Evolutionary conservation across 30 jellyfish, hydroid and myxozoan species (phyloP).

Genomic region (Rhopilema esculentum): DNA sequence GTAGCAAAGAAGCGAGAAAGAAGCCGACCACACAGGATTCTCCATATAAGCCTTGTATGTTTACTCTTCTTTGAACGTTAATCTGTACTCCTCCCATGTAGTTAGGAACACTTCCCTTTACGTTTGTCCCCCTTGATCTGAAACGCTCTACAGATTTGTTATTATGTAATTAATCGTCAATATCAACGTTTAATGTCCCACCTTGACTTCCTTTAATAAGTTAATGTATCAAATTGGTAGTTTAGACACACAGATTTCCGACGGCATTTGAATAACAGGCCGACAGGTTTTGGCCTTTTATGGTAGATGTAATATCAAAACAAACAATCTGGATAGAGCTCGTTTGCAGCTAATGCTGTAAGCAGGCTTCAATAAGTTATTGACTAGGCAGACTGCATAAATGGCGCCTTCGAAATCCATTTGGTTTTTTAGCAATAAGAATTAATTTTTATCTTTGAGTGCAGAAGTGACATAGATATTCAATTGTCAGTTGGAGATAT

Average conservation of each 20-base stretch:
- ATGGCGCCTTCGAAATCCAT: not conserved
- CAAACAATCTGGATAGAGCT: not conserved
- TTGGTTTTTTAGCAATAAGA: not conserved
- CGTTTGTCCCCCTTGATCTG: not conserved
- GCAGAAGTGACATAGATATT: not conserved
- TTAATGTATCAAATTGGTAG: constrained; percentile 23
- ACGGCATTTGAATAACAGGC: constrained; percentile 2
- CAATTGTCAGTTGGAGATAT: not conserved
- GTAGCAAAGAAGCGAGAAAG: not conserved
- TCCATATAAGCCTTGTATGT: not conserved
- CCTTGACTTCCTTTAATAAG: not conserved
- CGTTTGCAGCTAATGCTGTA: not conserved
- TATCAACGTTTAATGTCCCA: constrained; percentile 14
- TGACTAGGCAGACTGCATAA: not conserved
- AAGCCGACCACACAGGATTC: constrained; percentile 40
- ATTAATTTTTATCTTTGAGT: too few species aligned
- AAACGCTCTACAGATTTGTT: constrained; percentile 25
- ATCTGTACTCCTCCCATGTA: constrained; percentile 45
- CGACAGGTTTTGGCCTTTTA: not conserved
- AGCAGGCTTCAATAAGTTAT: not conserved
- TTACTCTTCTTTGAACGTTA: not conserved
- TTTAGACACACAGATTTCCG: not conserved
- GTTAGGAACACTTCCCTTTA: constrained; percentile 29
- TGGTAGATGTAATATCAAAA: not conserved
- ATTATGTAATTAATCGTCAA: not conserved